phyloP scores from a whole-genome alignment of 2,797 vertebrate species.

The Ibycter americanus region DNA sequence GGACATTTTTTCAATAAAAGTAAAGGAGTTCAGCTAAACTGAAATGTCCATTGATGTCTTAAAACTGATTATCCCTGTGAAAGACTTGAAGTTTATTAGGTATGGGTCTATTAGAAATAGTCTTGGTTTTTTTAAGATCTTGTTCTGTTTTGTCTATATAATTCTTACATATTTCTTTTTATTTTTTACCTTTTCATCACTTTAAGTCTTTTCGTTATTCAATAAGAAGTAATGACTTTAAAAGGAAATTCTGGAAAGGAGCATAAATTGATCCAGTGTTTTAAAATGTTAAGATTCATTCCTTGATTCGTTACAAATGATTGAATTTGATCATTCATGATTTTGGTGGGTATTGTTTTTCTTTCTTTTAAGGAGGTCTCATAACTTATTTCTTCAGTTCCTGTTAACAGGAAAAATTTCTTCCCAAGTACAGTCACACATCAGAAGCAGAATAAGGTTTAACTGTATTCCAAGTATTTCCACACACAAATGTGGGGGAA shows the following conservation, averaged over 20 bases:
- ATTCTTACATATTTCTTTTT: background rate
- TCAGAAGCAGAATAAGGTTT: background rate
- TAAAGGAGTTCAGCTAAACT: background rate
- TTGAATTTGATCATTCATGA: background rate
- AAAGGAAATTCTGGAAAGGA: background rate
- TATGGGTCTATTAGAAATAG: background rate
- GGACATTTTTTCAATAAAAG: background rate
- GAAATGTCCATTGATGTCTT: background rate
- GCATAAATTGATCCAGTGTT: background rate
- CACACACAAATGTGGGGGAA: background rate
- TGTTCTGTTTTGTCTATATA: background rate
- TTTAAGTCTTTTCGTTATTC: background rate
- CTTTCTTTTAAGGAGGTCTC: background rate
- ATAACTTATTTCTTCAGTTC: background rate
- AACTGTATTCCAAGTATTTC: background rate
- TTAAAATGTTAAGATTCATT: background rate
- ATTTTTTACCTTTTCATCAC: background rate
- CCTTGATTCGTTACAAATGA: background rate
- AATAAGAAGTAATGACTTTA: background rate
- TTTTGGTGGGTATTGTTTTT: background rate
- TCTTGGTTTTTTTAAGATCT: background rate
- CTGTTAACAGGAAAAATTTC: background rate
- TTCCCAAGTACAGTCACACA: background rate
- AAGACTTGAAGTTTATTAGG: background rate
- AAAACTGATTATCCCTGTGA: background rate